Evolutionary conservation across 2,113 vertebrate genomes (phyloP).

Genomic region (Grammomys surdaster): DNA sequence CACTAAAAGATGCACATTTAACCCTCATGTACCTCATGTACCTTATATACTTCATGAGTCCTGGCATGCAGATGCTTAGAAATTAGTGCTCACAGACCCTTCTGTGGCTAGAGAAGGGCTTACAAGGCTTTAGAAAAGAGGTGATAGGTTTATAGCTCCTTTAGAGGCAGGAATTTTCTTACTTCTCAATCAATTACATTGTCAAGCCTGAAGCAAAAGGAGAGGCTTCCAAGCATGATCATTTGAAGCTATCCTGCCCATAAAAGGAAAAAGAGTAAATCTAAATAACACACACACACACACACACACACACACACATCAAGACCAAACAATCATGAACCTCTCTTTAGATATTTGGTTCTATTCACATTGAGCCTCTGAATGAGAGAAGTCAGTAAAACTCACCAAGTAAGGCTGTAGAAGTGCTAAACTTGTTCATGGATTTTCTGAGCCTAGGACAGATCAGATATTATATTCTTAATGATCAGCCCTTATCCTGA

Average conservation of each 20-base stretch:
- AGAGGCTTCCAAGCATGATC: background rate
- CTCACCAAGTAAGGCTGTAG: background rate
- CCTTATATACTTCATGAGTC: background rate
- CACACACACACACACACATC: background rate
- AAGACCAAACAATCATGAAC: background rate
- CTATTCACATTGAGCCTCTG: background rate
- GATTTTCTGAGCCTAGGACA: background rate
- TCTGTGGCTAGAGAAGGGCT: background rate
- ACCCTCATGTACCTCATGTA: background rate
- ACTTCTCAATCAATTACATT: background rate
- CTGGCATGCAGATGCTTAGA: background rate
- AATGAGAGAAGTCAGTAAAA: background rate
- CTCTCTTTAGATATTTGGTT: background rate
- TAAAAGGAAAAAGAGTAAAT: background rate
- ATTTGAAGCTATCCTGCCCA: background rate
- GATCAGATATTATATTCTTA: fast-evolving
- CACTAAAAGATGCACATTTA: background rate
- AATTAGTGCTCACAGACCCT: background rate
- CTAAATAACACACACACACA: background rate
- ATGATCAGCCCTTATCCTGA: background rate
- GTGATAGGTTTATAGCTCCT: background rate
- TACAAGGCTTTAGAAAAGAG: background rate
- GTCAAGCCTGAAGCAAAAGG: background rate
- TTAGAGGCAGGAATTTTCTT: background rate
- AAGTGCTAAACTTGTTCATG: background rate